A percentile compares a stretch with the other conserved stretches of the same genome.
Conservation (phyloP, 2,797 vertebrate genomes). For the Sorex maritimensis region DNA sequence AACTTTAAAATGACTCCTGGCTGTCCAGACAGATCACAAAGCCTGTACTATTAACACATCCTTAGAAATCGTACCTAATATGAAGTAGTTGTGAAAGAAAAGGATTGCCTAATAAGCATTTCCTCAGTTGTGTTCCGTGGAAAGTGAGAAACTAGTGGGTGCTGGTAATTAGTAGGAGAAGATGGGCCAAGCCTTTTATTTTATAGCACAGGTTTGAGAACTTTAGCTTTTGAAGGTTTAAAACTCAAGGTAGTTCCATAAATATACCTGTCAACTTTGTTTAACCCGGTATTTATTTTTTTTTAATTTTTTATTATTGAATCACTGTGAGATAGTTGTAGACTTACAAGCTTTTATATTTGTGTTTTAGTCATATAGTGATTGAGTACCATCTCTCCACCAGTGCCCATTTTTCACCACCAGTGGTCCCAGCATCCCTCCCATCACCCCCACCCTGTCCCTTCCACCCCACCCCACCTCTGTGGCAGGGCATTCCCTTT, state of each 20-base stretch:
- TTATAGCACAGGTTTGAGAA: slow-evolving; percentile 29
- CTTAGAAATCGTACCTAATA: slow-evolving; percentile 51
- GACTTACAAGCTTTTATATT: too few species aligned
- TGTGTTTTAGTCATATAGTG: too few species aligned
- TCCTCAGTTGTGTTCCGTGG: slow-evolving; percentile 6
- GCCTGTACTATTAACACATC: slow-evolving; percentile 27
- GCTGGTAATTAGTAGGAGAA: slow-evolving; percentile 44
- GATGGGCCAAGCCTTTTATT: slow-evolving; percentile 30
- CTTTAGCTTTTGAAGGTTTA: slow-evolving; percentile 27
- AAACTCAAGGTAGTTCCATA: slow-evolving; percentile 63
- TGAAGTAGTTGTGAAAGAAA: slow-evolving; percentile 56
- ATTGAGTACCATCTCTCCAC: too few species aligned
- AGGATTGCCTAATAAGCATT: slow-evolving; percentile 66
- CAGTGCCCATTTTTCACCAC: too few species aligned
- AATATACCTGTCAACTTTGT: slow-evolving; percentile 60
- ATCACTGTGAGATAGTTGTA: too few species aligned
- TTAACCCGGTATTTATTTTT: slow-evolving; percentile 53
- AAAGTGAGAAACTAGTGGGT: slow-evolving; percentile 59
- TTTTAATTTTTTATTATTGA: background rate
- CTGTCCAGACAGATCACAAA: slow-evolving; percentile 55
- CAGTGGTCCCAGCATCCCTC: too few species aligned
- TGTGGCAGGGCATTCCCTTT: too few species aligned
- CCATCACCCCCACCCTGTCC: too few species aligned
- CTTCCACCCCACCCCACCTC: too few species aligned
- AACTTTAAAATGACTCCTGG: background rate